These are phyloP conservation scores for Conistra vaccinii DNA, from an alignment of 2,888 invertebrate species.

Conservation along the genomic window DNA sequence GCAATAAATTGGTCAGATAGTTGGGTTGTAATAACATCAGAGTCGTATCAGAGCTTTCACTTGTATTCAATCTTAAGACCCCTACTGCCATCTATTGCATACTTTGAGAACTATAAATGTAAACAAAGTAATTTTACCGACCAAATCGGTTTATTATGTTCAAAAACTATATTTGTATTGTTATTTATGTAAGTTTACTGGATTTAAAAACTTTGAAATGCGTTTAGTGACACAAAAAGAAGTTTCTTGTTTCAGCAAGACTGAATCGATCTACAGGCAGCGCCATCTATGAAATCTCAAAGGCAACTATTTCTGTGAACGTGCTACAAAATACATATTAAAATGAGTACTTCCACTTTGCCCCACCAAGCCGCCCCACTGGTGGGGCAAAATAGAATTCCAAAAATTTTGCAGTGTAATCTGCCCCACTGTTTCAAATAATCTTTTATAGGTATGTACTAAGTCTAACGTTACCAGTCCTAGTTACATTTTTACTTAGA, in stretches of 20 bases:
- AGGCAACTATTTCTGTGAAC: background rate
- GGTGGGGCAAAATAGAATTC: too few species aligned
- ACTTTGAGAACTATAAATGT: conserved; percentile 42
- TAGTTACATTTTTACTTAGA: too few species aligned
- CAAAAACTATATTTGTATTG: background rate
- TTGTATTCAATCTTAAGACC: background rate
- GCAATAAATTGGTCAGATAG: background rate
- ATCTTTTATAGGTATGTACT: too few species aligned
- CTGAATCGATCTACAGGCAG: conserved; percentile 36
- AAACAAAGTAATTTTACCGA: conserved; percentile 52
- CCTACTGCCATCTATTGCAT: conserved; percentile 56
- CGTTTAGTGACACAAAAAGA: background rate
- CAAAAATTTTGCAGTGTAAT: too few species aligned
- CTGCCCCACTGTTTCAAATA: too few species aligned
- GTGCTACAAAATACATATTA: too few species aligned
- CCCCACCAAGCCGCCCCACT: too few species aligned
- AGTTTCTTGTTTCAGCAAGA: background rate
- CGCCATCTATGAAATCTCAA: conserved; percentile 44
- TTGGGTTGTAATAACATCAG: background rate
- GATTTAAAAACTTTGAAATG: accelerated
- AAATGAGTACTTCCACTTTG: too few species aligned
- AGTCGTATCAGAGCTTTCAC: background rate
- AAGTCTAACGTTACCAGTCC: too few species aligned
- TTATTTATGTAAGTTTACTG: background rate
- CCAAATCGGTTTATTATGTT: background rate